Base-by-base conservation (phyloP, 2,888 invertebrate genomes). In the Rotaria magnacalcarata region DNA sequence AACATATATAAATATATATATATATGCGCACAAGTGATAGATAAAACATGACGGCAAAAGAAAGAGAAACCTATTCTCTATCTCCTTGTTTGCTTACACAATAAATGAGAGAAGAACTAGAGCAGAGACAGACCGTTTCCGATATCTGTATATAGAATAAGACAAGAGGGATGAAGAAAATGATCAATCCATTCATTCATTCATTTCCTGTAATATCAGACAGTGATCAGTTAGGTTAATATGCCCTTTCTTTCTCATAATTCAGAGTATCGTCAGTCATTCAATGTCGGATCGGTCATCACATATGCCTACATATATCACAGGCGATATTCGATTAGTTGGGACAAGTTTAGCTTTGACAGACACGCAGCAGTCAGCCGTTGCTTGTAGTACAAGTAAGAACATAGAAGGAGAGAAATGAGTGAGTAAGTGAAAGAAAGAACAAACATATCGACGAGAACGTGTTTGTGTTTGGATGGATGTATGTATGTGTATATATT, bases 101-200 rank as follows among this genome's bases (percentile, higher is more conserved):
- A 67, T 67, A 41, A 67, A 67, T 34, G 34, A 67, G 67, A 34
- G 27, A 67, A 67, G 41, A 67, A 67, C 67, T 67, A 67, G 34
- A 67, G 67, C 67, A 67, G 67, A 67, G 67, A 67, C 67, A 67
- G 67, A 67, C 27, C 34, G 67, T 34, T 67, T 67, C 67, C 34
- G 67, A 34, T 67, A 67, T 67, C 67, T 67, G 67, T 67, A 34
- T 67, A 27, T 27, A 19, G 67, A 67, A 67, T 19, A 34, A 60
- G 67, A 67, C 34, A 67, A 67, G 14, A 67, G 34, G 34, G 34
- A 67, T 67, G 67, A 67, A 34, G 67, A 34, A 67, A 67, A 67
- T 67, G 67, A 67, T 67, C 19, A 67, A 67, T 19, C 67, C 67
- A 67, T 27, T 34, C 34, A 67, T 60, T 60, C 34, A 50, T 50